Evolutionary conservation across 2,888 invertebrate species (phyloP).

Genomic region (Cantharis rustica): DNA sequence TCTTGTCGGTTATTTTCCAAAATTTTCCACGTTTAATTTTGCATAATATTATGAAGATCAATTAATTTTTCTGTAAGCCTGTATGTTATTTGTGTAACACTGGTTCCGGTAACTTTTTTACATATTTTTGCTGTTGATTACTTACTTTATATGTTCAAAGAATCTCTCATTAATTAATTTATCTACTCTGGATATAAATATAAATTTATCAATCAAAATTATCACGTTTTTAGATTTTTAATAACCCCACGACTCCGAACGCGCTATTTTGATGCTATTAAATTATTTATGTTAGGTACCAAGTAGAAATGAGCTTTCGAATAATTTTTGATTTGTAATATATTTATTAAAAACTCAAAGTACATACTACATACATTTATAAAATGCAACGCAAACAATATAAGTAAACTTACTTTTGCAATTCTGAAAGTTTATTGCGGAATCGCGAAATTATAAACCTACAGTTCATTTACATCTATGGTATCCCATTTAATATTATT

Average conservation of each 20-base stretch:
- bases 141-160: background rate
- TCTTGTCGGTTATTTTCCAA: no score
- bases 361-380: slow-evolving; percentile 3
- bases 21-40: no score
- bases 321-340: background rate
- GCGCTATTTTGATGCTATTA: background rate
- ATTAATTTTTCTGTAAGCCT: no score
- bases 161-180: background rate
- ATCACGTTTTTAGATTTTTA: background rate
- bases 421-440: slow-evolving; percentile 46
- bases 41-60: no score
- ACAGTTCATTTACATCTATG: slow-evolving; percentile 43
- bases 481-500: slow-evolving; percentile 40
- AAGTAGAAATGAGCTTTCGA: background rate
- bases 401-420: slow-evolving; percentile 42
- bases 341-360: background rate
- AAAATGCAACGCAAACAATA: slow-evolving; percentile 28
- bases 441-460: slow-evolving; percentile 43
- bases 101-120: background rate
- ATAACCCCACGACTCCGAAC: background rate
- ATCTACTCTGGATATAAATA: background rate
- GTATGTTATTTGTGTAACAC: no score
- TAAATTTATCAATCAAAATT: background rate
- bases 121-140: background rate
- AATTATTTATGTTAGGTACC: background rate